Evolutionary conservation across 2,888 invertebrate species (phyloP).

Genomic region (Acronicta aceris): DNA sequence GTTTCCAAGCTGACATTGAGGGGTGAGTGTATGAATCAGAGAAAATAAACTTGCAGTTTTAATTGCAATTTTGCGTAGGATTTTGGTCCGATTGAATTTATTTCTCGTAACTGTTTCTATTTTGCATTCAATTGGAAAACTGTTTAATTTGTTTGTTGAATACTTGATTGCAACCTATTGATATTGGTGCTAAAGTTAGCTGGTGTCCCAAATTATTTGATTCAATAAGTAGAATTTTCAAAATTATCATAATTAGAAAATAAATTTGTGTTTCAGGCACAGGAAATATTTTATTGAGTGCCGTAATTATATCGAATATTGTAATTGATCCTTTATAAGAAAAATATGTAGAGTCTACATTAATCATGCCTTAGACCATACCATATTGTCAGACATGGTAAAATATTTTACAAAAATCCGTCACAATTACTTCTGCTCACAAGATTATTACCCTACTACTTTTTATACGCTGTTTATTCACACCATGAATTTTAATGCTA

Average conservation of each 20-base stretch:
- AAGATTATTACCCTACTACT: too few species aligned
- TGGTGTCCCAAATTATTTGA: too few species aligned
- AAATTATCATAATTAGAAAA: not conserved
- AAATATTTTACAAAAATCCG: not conserved
- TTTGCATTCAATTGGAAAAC: conserved; percentile 19
- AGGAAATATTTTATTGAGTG: too few species aligned
- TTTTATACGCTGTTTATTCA: conserved; percentile 16
- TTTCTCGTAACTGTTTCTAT: conserved; percentile 23
- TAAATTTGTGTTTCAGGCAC: too few species aligned
- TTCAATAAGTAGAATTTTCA: too few species aligned
- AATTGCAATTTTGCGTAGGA: conserved; percentile 47
- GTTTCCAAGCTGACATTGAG: conserved; percentile 35
- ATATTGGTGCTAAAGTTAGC: not conserved
- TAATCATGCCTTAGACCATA: too few species aligned
- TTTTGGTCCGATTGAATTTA: conserved; percentile 13
- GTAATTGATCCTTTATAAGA: too few species aligned
- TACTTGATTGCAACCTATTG: not conserved
- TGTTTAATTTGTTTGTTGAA: conserved; percentile 30
- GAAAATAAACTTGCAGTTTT: conserved; percentile 44
- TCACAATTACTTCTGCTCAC: not conserved
- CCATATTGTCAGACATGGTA: too few species aligned
- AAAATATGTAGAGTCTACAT: too few species aligned
- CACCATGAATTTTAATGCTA: conserved; percentile 22
- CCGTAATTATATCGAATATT: too few species aligned
- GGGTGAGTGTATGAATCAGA: conserved; percentile 34